Evolutionary conservation across 2,888 invertebrate genomes (phyloP).

Genomic region (Scelioninae gen. 1): DNA sequence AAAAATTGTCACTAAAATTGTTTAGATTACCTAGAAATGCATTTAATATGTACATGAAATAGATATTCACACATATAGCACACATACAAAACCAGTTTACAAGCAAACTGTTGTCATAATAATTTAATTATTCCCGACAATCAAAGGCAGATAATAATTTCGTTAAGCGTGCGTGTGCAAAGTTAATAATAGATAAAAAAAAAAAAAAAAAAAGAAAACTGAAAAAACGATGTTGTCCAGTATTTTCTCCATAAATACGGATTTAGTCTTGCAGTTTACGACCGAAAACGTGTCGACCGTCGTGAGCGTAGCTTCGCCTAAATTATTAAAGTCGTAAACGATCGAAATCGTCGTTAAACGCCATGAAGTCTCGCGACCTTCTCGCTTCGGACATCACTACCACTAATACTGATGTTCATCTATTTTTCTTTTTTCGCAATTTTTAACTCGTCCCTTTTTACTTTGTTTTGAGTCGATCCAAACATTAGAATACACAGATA

Average conservation of each 20-base stretch:
- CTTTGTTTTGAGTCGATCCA: constrained; percentile 4
- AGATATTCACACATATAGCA: too few relatives aligned
- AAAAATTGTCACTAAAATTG: too few relatives aligned
- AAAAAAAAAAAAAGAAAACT: constrained; percentile 49
- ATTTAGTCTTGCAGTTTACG: constrained; percentile 84
- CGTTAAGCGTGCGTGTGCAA: constrained; percentile 34
- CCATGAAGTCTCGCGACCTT: constrained; percentile 76
- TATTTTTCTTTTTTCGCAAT: constrained; percentile 39
- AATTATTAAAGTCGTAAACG: constrained; percentile 84
- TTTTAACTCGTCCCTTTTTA: constrained; percentile 33
- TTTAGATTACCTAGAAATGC: too few relatives aligned
- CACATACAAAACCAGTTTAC: too few relatives aligned
- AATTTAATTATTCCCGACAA: constrained; percentile 25
- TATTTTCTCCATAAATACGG: constrained; percentile 83
- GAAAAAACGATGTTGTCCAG: constrained; percentile 67
- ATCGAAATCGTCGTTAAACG: constrained; percentile 84
- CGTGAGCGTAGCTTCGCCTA: constrained; percentile 82
- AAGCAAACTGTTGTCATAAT: background rate
- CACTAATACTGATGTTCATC: constrained; percentile 51
- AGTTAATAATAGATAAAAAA: constrained; percentile 57
- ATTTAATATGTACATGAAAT: too few relatives aligned
- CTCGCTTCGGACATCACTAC: constrained; percentile 70
- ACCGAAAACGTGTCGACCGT: constrained; percentile 84
- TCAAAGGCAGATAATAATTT: constrained; percentile 30
- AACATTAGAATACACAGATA: constrained; percentile 51